A percentile compares a stretch with the other conserved stretches of the same genome.
These are phyloP conservation scores for Acrocyrtus sp. DNA, from an alignment of 2,888 invertebrate genomes.

Conservation along the genomic window DNA sequence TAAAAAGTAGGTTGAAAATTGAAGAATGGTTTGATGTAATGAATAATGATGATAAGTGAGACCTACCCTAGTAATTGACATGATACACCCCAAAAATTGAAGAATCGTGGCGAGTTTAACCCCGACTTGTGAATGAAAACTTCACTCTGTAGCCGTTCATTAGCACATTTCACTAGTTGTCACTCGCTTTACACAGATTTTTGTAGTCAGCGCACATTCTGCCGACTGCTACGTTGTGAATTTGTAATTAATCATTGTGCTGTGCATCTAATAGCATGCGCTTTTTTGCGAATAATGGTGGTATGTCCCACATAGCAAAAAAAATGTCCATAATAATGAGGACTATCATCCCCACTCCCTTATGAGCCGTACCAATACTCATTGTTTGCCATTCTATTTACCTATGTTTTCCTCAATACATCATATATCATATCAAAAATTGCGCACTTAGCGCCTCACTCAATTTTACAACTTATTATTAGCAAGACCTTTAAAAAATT, in stretches of 20 bases:
- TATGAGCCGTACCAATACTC: not conserved
- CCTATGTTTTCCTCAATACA: constrained; percentile 5
- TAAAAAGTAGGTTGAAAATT: constrained; percentile 22
- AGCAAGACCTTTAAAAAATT: constrained; percentile 19
- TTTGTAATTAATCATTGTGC: constrained; percentile 35
- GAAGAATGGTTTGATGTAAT: constrained; percentile 8
- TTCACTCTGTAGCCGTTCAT: constrained; percentile 5
- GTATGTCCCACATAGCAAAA: constrained; percentile 6
- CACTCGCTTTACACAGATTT: too few relatives aligned
- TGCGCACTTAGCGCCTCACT: constrained; percentile 15
- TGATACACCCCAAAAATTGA: constrained; percentile 45
- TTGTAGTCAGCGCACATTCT: too few relatives aligned
- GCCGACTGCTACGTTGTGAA: constrained; percentile 38
- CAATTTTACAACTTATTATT: constrained; percentile 8
- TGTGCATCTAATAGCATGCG: too few relatives aligned
- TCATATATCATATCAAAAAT: constrained; percentile 5
- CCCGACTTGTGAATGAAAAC: constrained; percentile 19
- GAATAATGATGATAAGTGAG: constrained; percentile 37
- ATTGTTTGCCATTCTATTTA: not conserved
- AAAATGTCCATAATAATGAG: constrained; percentile 12
- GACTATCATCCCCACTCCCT: constrained; percentile 23
- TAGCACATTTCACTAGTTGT: too few relatives aligned
- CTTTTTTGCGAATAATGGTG: constrained; percentile 8
- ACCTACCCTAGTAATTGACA: constrained; percentile 31
- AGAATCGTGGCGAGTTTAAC: constrained; percentile 35